phyloP scores from a whole-genome alignment of 2,888 invertebrate genomes.

The Laspeyria flexula region DNA sequence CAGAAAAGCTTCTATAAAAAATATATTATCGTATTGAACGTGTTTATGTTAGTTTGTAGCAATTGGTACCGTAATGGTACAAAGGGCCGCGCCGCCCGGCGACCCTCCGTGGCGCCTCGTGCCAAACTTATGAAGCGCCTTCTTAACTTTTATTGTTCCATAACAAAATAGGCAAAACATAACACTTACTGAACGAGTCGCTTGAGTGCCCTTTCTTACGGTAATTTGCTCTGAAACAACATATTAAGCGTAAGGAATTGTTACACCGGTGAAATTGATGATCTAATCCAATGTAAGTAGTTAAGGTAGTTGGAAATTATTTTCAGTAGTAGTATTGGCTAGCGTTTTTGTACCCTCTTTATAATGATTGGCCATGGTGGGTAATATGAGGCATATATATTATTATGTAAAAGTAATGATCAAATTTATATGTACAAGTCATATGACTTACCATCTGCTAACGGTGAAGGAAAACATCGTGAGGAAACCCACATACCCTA shows the following conservation, averaged over 20 bases:
- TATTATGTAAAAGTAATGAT: no score
- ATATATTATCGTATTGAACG: neutral
- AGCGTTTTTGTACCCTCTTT: no score
- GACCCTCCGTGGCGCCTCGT: neutral
- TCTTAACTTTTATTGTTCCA: neutral
- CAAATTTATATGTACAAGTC: no score
- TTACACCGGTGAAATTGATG: neutral
- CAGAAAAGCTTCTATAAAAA: no score
- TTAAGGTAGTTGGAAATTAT: no score
- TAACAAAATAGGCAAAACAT: neutral
- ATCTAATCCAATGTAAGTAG: no score
- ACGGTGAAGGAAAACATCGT: no score
- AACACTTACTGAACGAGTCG: neutral
- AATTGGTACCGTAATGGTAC: neutral
- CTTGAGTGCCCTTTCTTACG: neutral
- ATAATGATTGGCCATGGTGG: no score
- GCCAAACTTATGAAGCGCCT: neutral
- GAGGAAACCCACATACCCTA: no score
- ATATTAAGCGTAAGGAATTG: neutral
- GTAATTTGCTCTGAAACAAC: neutral
- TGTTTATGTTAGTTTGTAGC: neutral
- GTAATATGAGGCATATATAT: no score
- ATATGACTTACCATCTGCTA: no score
- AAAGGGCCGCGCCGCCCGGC: neutral
- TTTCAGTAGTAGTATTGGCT: no score